These are phyloP conservation scores for Aphidius ervi DNA, from an alignment of 1,140 invertebrate genomes.

Conservation along the genomic window DNA sequence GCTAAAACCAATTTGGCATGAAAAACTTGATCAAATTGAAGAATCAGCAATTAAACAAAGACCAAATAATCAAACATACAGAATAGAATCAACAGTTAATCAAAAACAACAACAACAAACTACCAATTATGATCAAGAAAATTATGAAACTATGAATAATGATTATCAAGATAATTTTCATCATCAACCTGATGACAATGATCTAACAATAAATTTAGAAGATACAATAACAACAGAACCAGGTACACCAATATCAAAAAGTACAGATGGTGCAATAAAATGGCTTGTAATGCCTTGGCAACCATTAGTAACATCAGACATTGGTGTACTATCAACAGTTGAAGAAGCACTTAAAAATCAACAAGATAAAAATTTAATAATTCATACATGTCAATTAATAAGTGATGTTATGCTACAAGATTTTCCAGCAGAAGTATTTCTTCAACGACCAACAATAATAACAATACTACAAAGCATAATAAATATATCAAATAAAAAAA, in stretches of 20 bases:
- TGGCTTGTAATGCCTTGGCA: conserved; percentile 58
- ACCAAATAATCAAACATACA: too few relatives aligned
- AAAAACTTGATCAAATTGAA: conserved; percentile 39
- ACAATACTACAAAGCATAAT: conserved; percentile 36
- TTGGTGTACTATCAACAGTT: conserved; percentile 54
- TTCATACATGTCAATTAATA: conserved; percentile 61
- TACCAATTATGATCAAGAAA: neutral
- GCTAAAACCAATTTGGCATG: conserved; percentile 29
- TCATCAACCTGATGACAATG: neutral
- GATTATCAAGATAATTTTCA: neutral
- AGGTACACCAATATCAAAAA: conserved; percentile 8
- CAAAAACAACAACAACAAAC: neutral
- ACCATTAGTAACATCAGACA: conserved; percentile 54
- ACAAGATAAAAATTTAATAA: conserved; percentile 46
- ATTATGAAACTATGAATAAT: neutral
- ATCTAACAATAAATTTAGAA: neutral
- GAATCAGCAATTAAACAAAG: neutral
- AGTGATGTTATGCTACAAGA: conserved; percentile 63
- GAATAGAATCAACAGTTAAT: neutral
- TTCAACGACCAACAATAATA: conserved; percentile 61
- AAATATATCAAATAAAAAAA: conserved; percentile 24
- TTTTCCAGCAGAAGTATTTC: conserved; percentile 67
- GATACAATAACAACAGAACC: neutral
- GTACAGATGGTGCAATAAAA: conserved; percentile 9
- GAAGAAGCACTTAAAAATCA: conserved; percentile 53